Evolutionary conservation across 2,113 vertebrate genomes (phyloP), one percentile per base, ranked within the genome.

Genomic region (Hucho hucho): DNA sequence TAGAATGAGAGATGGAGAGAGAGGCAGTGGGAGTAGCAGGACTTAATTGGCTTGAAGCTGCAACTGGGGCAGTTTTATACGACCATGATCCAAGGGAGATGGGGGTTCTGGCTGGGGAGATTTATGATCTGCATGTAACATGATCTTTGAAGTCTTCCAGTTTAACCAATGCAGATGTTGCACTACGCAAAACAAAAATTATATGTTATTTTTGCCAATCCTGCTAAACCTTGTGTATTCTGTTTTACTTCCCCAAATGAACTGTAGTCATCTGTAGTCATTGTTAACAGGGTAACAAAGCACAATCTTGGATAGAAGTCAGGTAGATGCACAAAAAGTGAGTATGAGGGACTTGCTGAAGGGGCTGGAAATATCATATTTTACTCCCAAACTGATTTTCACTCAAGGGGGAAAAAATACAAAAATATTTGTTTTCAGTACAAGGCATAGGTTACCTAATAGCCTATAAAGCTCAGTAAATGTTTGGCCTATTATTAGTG

Each of bases 131-230:
- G 14, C 53, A 14, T n/a, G 5, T n/a, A 16, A 56, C 2, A 73
- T 11, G 29, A 32, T 49, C 72, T 79, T 74, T 65, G 56, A 64
- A 18, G 25, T 79, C 32, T 24, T 71, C 22, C 56, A 59, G 18
- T 28, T 46, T 64, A 49, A 49, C 47, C 47, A 49, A 22, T 24
- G 26, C 61, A 37, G 61, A 65, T 72, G 61, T 32, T 71, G 7
- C 64, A 25, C 16, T 6, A 29, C 5, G 22, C 18, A 22, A 22
- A 63, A 63, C 59, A 9, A 22, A 63, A 63, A 65, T 28, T 1
- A 65, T 28, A 29, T 16, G 2, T 25, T 28, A 5, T 14, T 5
- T 11, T 26, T 24, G 24, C 22, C 24, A 64, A 64, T 32, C 1
- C 24, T 64, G 63, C 22, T 26, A 25, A 22, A 13, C 63, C 63